These are phyloP conservation scores for Montipora capitata DNA, from an alignment of 92 coral and sea anemone genomes.

Conservation along the genomic window DNA sequence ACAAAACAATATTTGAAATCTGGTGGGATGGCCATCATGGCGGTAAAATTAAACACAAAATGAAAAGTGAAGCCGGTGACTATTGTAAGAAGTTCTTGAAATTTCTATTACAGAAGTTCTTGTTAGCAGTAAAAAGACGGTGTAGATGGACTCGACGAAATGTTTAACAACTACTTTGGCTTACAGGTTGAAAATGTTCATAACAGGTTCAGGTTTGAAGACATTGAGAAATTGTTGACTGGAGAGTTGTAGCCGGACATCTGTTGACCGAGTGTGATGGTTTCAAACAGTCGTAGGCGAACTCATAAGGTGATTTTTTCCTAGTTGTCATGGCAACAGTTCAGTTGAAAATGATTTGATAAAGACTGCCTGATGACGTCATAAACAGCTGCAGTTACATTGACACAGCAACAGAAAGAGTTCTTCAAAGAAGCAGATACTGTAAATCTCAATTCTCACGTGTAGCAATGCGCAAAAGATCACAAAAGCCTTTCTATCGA, in stretches of 20 bases:
- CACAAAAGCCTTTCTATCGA: not conserved
- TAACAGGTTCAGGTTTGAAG: conserved; percentile 11
- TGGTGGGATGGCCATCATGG: no score
- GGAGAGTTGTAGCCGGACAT: not conserved
- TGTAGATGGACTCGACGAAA: not conserved
- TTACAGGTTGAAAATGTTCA: conserved; percentile 40
- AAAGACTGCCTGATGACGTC: not conserved
- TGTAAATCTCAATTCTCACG: not conserved
- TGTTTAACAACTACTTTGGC: conserved; percentile 6
- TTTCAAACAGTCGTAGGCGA: no score
- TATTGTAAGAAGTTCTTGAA: no score
- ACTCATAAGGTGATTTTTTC: not conserved
- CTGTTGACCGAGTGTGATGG: conserved; percentile 22
- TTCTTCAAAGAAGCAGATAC: not conserved
- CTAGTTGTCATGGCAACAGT: not conserved
- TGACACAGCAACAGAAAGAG: not conserved
- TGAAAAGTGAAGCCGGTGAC: no score
- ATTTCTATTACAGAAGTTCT: no score
- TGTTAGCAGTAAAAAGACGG: no score
- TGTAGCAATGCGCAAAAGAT: not conserved
- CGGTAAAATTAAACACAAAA: no score
- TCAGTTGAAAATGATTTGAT: not conserved
- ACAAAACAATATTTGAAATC: no score
- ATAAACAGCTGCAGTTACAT: not conserved
- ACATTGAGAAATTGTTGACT: not conserved